Base-by-base conservation (phyloP, 2,797 vertebrate species). In the Gambelia wislizenii region DNA sequence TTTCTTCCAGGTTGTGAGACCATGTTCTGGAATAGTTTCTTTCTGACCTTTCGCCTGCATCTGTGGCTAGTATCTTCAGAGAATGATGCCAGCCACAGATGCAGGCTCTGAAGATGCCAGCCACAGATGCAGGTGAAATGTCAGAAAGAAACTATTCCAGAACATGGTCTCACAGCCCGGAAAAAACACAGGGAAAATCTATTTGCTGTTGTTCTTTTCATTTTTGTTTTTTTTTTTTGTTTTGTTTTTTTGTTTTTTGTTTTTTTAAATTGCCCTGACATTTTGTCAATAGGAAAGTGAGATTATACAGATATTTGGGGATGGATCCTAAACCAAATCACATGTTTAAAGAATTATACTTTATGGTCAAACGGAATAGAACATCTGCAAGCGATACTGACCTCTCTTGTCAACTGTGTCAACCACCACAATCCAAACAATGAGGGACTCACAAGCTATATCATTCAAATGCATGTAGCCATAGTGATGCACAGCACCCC, bases 311-410 rank as follows among this genome's bases (percentile, higher is more conserved):
- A 91, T 75, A 61, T 82, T 49, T 80, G 54, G 72, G 74, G 52
- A 79, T 84, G 61, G 39, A 72, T 84, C 84, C 12, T 69, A 78
- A 86, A 92, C 91, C 84, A 78, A 87, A 87, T 90, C 87, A 94
- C 83, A 70, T 39, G 91, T 74, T 74, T 93, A 90, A 49, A 54
- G 25, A 14, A 42, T n/a, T 52, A 90, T 49, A 91, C 56, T 49
- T 0, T 1, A 78, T 7, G 81, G 0, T 7, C 72, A 83, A 20
- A 93, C 72, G 33, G 81, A 56, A 82, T 76, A 61, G 49, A 89
- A 76, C 61, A 82, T 61, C 85, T 89, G 33, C n/a, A 83, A 52
- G 91, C 47, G 6, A 16, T 49, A 76, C 69, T 39, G 27, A 4
- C 10, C 49, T 76, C 14, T 67, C 75, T 69, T 56, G 30, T 44